Evolutionary conservation across 2,797 vertebrate genomes (phyloP).

Genomic region (Esox lucius): DNA sequence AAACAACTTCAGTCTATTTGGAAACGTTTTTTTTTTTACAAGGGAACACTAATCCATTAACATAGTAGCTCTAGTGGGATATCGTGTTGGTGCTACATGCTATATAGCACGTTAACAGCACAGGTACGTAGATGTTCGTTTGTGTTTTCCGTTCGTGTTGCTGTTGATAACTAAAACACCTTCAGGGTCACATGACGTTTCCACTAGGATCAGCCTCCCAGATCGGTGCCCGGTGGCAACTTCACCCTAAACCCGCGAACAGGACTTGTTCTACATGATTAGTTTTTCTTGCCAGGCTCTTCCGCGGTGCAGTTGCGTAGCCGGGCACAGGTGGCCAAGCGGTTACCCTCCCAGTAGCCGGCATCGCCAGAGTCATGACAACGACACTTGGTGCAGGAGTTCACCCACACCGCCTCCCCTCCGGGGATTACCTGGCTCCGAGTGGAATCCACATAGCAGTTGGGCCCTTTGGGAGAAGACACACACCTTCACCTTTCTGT

Average conservation of each 20-base stretch:
- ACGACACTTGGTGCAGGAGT: constrained; percentile 81
- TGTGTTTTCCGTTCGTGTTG: no score
- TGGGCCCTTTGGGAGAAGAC: constrained; percentile 72
- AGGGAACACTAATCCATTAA: not conserved
- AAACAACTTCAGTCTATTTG: not conserved
- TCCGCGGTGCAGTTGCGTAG: constrained; percentile 70
- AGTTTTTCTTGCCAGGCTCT: constrained; percentile 39
- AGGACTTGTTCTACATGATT: constrained; percentile 19
- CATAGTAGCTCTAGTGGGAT: not conserved
- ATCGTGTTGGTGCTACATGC: not conserved
- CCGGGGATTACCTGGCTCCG: constrained; percentile 75
- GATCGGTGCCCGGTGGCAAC: not conserved
- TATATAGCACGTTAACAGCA: not conserved
- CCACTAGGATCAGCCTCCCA: not conserved
- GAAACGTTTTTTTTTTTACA: not conserved
- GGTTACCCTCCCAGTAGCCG: constrained; percentile 86
- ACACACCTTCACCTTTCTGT: not conserved
- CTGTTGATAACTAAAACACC: not conserved
- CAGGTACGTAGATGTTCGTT: no score
- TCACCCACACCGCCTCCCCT: constrained; percentile 77
- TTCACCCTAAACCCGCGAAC: not conserved
- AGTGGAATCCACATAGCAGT: constrained; percentile 77
- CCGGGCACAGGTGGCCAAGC: constrained; percentile 78
- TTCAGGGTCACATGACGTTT: not conserved
- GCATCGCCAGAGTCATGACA: constrained; percentile 83